A percentile compares a stretch with the other conserved stretches of the same genome.
These are phyloP conservation scores for Triplophysa tibetana DNA, from an alignment of 2,113 vertebrate species.

Conservation along the genomic window DNA sequence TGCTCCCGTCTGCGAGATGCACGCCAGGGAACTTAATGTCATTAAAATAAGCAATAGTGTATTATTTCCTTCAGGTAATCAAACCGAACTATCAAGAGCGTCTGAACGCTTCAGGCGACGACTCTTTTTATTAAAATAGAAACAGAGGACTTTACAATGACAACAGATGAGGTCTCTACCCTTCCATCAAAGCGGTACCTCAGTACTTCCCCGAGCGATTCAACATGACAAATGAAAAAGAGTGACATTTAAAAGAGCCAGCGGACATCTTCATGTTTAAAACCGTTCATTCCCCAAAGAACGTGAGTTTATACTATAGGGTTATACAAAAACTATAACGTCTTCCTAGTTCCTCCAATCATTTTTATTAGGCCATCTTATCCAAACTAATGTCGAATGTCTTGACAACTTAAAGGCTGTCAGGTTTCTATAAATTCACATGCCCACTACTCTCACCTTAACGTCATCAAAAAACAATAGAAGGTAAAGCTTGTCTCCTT, in stretches of 20 bases:
- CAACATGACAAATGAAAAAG: conserved; percentile 21
- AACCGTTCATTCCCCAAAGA: neutral
- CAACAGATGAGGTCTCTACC: conserved; percentile 11
- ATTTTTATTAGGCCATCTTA: neutral
- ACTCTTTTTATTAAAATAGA: conserved; percentile 67
- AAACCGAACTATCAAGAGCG: conserved; percentile 67
- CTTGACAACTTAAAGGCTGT: no score
- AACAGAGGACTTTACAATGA: conserved; percentile 48
- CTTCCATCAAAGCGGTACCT: conserved; percentile 7
- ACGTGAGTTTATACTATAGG: neutral
- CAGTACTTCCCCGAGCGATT: conserved; percentile 30
- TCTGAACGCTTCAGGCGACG: conserved; percentile 64
- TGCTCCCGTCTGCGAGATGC: conserved; percentile 68
- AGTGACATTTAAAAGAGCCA: conserved; percentile 17
- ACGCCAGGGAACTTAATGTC: conserved; percentile 73
- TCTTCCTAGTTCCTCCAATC: neutral
- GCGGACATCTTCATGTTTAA: neutral
- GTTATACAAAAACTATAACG: neutral
- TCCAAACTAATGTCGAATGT: neutral
- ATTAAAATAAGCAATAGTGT: conserved; percentile 76
- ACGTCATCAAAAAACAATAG: neutral
- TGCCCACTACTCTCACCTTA: neutral
- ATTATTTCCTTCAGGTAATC: conserved; percentile 77
- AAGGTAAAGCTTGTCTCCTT: conserved; percentile 14
- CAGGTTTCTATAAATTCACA: neutral